These are phyloP conservation scores for Hirtodrosophila trivittata DNA, from an alignment of 2,888 invertebrate species.

Conservation along the genomic window DNA sequence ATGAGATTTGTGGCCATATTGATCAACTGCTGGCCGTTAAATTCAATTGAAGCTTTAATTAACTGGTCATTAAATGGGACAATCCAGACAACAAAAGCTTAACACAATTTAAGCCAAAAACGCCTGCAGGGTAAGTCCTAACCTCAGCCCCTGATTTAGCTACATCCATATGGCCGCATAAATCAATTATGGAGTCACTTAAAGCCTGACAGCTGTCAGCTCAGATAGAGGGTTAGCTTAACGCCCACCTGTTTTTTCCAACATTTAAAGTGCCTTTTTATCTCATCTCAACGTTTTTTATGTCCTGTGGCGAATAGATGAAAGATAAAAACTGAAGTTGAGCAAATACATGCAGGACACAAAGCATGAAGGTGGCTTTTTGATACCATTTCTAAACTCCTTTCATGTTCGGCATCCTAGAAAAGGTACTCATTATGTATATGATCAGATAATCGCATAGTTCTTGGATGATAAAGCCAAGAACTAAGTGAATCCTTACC, in stretches of 20 bases:
- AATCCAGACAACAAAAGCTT: conserved; percentile 65
- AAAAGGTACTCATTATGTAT: too few species aligned
- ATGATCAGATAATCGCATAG: too few species aligned
- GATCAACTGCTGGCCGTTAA: conserved; percentile 60
- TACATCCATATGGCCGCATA: conserved; percentile 54
- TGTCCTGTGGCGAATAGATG: conserved; percentile 19
- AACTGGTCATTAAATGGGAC: conserved; percentile 62
- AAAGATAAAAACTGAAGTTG: neutral
- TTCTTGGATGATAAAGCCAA: too few species aligned
- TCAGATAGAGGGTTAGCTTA: conserved; percentile 17
- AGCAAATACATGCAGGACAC: too few species aligned
- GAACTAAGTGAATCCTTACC: too few species aligned
- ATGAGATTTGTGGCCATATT: conserved; percentile 56
- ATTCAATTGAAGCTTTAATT: conserved; percentile 67
- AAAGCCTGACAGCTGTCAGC: conserved; percentile 42
- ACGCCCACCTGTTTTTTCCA: conserved; percentile 8
- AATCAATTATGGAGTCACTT: conserved; percentile 64
- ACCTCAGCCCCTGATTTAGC: conserved; percentile 3
- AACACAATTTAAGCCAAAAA: conserved; percentile 27
- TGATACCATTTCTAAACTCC: too few species aligned
- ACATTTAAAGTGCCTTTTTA: conserved; percentile 25
- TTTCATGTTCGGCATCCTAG: too few species aligned
- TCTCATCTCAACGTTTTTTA: conserved; percentile 22
- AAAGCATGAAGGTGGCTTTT: neutral
- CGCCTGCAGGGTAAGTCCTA: conserved; percentile 36